Percentiles rank a stretch among this genome's conserved stretches.
Evolutionary conservation across 2,797 vertebrate species (phyloP).

Genomic region (Xyrichtys novacula): DNA sequence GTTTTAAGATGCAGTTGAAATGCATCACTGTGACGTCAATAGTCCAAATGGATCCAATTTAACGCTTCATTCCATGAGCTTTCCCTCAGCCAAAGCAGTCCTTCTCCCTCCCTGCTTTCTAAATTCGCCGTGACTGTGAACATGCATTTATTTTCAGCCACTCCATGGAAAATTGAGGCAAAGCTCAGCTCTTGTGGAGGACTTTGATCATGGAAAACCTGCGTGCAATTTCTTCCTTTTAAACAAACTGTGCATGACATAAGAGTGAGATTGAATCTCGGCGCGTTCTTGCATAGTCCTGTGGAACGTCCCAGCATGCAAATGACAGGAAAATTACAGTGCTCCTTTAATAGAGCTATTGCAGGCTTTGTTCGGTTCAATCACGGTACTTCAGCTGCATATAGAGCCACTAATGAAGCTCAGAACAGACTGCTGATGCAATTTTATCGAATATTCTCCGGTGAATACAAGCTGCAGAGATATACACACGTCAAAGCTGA

Average conservation of each 20-base stretch:
- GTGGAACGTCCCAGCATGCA: constrained; percentile 44
- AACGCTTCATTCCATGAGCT: constrained; percentile 64
- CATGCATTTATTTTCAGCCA: constrained; percentile 57
- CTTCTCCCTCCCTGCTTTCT: constrained; percentile 40
- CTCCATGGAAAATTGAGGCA: constrained; percentile 39
- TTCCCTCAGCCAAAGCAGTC: constrained; percentile 22
- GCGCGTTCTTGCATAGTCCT: constrained; percentile 17
- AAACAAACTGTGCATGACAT: constrained; percentile 51
- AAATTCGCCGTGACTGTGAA: constrained; percentile 71
- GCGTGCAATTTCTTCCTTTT: constrained; percentile 45
- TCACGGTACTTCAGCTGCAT: constrained; percentile 23
- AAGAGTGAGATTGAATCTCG: constrained; percentile 52
- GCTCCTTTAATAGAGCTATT: constrained; percentile 27
- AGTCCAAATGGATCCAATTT: constrained; percentile 68
- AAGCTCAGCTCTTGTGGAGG: constrained; percentile 26
- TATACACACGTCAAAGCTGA: constrained; percentile 50
- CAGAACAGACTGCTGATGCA: constrained; percentile 42
- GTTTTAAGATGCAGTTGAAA: constrained; percentile 41
- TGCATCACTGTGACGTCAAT: constrained; percentile 48
- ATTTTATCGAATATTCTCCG: constrained; percentile 31
- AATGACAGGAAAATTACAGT: constrained; percentile 56
- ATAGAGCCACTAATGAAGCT: constrained; percentile 57
- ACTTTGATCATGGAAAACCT: constrained; percentile 61
- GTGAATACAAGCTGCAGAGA: constrained; percentile 31
- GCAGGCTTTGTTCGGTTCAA: constrained; percentile 35